phyloP scores from a whole-genome alignment of 1,140 invertebrate species.

The Hetaerina americana region DNA sequence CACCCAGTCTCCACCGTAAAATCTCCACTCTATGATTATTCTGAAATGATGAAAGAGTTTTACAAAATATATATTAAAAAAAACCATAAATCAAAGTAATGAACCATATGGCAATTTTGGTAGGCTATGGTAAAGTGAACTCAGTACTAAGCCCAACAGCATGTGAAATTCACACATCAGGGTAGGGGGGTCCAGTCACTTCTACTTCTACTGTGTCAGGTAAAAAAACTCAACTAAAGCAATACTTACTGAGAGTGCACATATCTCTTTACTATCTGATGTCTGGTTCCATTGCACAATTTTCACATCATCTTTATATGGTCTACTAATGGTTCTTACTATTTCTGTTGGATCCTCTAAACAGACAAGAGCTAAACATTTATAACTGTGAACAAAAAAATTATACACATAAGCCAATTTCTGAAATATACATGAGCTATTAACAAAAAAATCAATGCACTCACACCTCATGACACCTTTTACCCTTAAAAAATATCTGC shows the following conservation, averaged over 20 bases:
- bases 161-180: too few species aligned
- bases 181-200: too few species aligned
- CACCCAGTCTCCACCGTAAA: conserved; percentile 48
- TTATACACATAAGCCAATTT: not conserved
- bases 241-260: conserved; percentile 74
- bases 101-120: too few species aligned
- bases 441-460: not conserved
- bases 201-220: too few species aligned
- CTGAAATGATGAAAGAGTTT: conserved; percentile 31
- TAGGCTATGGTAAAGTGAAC: too few species aligned
- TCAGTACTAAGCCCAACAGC: too few species aligned
- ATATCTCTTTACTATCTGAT: conserved; percentile 57
- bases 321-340: conserved; percentile 63
- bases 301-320: conserved; percentile 88
- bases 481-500: too few species aligned
- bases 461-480: conserved; percentile 2
- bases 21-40: conserved; percentile 76
- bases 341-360: conserved; percentile 56
- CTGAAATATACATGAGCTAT: not conserved
- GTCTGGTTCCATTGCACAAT: conserved; percentile 86
- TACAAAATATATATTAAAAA: not conserved
- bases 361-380: conserved; percentile 68
- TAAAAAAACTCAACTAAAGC: conserved; percentile 11
- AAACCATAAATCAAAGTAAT: not conserved
- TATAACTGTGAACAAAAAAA: conserved; percentile 39